phyloP scores from a whole-genome alignment of 2,113 vertebrate species.

The Corythaeola cristata region DNA sequence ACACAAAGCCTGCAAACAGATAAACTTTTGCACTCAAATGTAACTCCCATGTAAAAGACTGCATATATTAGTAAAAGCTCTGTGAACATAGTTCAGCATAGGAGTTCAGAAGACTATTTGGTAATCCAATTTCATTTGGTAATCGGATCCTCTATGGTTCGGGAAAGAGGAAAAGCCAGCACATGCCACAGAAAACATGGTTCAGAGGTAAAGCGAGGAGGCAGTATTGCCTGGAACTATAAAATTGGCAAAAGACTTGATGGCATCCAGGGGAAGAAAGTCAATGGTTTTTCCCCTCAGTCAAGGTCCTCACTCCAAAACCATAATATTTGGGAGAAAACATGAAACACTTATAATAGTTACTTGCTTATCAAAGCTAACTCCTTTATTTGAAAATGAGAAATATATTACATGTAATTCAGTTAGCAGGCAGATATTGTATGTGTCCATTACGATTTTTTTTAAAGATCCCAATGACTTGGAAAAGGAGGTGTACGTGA shows the following conservation, averaged over 20 bases:
- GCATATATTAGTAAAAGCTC: neutral
- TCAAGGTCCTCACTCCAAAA: neutral
- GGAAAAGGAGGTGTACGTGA: neutral
- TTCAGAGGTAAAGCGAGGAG: neutral
- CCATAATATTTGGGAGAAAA: neutral
- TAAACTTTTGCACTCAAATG: neutral
- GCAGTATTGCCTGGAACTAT: neutral
- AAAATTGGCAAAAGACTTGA: neutral
- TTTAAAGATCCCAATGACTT: neutral
- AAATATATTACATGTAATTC: neutral
- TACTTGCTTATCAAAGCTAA: neutral
- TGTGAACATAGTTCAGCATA: neutral
- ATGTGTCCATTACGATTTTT: neutral
- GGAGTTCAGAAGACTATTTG: neutral
- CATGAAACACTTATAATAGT: neutral
- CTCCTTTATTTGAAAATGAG: neutral
- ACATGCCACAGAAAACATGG: neutral
- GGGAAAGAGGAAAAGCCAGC: neutral
- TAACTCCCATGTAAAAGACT: neutral
- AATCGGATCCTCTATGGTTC: neutral
- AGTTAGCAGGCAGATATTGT: neutral
- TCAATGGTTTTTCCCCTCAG: rapidly evolving
- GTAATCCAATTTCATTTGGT: neutral
- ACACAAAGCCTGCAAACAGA: neutral
- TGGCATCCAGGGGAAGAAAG: neutral